Evolutionary conservation across 1,140 invertebrate species (phyloP).

Genomic region (Spodoptera litura): DNA sequence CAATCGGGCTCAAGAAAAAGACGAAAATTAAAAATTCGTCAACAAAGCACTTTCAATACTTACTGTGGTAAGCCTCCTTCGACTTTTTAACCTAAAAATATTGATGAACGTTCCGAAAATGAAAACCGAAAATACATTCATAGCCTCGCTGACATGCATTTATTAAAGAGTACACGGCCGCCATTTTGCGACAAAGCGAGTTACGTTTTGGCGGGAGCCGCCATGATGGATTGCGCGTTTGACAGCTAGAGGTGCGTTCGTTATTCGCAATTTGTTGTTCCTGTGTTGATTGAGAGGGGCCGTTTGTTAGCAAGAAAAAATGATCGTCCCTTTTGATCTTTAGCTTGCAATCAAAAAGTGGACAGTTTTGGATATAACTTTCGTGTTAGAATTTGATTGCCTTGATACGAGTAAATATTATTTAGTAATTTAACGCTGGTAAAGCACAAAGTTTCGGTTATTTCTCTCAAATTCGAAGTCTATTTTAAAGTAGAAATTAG

Average conservation of each 20-base stretch:
- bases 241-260: conserved; percentile 57
- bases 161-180: conserved; percentile 20
- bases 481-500: no score
- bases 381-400: no score
- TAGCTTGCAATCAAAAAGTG: conserved; percentile 46
- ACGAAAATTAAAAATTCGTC: no score
- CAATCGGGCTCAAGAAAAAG: no score
- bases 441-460: no score
- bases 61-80: not conserved
- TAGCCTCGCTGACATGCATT: conserved; percentile 17
- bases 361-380: conserved; percentile 16
- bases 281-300: conserved; percentile 9
- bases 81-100: conserved; percentile 13
- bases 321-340: conserved; percentile 18
- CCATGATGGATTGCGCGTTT: conserved; percentile 61
- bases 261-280: conserved; percentile 23
- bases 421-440: no score
- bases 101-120: conserved; percentile 21
- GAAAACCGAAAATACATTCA: conserved; percentile 25
- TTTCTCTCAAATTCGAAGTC: no score
- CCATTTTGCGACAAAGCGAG: conserved; percentile 54
- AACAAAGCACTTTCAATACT: not conserved
- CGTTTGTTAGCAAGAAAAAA: conserved; percentile 53
- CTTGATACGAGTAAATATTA: no score
- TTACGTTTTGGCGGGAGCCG: conserved; percentile 62